Conservation (phyloP, 2,113 vertebrate genomes). For the Phyllopteryx taeniolatus region DNA sequence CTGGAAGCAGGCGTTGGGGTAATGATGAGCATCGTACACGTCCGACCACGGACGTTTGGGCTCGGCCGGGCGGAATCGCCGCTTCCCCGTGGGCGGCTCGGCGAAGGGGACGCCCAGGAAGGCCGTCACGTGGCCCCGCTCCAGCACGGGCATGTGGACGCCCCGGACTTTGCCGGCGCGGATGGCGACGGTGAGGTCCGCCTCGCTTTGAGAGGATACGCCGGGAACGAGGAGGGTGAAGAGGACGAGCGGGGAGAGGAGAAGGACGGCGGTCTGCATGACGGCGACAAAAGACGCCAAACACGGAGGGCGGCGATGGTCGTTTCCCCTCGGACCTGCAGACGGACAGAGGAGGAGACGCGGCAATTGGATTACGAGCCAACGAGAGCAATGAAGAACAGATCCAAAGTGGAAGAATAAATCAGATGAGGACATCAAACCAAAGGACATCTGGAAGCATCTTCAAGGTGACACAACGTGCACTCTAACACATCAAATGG, state of each 20-base stretch:
- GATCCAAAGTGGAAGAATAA: constrained; percentile 19
- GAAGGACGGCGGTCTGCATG: constrained; percentile 55
- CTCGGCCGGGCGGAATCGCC: constrained; percentile 80
- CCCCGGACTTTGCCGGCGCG: constrained; percentile 75
- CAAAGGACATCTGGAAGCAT: constrained; percentile 4
- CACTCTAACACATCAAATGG: background rate
- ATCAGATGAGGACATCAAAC: constrained; percentile 24
- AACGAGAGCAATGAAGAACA: constrained; percentile 27
- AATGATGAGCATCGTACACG: constrained; percentile 70
- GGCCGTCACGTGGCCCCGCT: constrained; percentile 71
- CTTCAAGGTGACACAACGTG: constrained; percentile 2
- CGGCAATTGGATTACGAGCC: constrained; percentile 37
- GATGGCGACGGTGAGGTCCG: constrained; percentile 74
- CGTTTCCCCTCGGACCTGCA: constrained; percentile 52
- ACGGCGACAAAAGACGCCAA: constrained; percentile 7
- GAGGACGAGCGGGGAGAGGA: constrained; percentile 45
- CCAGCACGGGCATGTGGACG: constrained; percentile 60
- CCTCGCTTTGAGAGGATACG: constrained; percentile 64
- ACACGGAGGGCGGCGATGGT: constrained; percentile 8
- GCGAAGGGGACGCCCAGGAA: constrained; percentile 89
- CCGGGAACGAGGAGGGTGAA: constrained; percentile 40
- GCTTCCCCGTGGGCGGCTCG: constrained; percentile 79
- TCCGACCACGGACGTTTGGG: constrained; percentile 77
- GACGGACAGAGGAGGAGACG: constrained; percentile 16
- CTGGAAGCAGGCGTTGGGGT: constrained; percentile 83